These are phyloP conservation scores for Malachius bipustulatus DNA, from an alignment of 2,888 invertebrate genomes.

Conservation along the genomic window DNA sequence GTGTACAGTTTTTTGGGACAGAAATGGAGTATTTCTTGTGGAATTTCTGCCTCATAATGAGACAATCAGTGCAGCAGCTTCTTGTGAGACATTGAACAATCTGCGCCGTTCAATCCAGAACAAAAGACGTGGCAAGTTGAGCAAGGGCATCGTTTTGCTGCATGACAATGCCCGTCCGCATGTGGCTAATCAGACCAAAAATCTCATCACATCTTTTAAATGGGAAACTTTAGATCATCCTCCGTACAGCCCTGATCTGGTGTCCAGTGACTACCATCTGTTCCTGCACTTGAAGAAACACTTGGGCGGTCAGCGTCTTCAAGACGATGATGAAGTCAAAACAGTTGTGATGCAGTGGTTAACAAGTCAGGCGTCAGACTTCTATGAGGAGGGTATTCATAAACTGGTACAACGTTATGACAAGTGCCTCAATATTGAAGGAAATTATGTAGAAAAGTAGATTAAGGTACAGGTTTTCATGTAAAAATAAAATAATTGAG, in stretches of 20 bases:
- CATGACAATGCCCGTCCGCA: constrained; percentile 4
- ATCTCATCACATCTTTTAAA: constrained; percentile 4
- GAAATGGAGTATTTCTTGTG: constrained; percentile 15
- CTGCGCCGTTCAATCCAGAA: neutral
- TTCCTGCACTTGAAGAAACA: constrained; percentile 7
- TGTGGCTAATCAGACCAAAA: neutral
- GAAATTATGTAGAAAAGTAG: no score
- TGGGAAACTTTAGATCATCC: constrained; percentile 12
- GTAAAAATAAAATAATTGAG: no score
- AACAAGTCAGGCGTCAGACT: neutral
- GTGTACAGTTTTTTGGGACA: constrained; percentile 21
- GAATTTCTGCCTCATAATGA: constrained; percentile 6
- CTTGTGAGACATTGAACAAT: neutral
- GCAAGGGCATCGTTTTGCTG: constrained; percentile 1
- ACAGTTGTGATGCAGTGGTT: neutral
- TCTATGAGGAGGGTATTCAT: neutral
- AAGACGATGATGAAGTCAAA: neutral
- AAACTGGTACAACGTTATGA: no score
- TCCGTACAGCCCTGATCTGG: constrained; percentile 12
- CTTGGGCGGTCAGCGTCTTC: constrained; percentile 5
- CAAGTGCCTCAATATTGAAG: no score
- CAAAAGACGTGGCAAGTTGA: constrained; percentile 7
- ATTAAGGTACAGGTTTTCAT: no score
- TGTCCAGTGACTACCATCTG: constrained; percentile 12
- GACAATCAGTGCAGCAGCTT: constrained; percentile 7